These are phyloP conservation scores for Rousettus madagascariensis DNA, from an alignment of 2,797 vertebrate genomes.

Conservation along the genomic window DNA sequence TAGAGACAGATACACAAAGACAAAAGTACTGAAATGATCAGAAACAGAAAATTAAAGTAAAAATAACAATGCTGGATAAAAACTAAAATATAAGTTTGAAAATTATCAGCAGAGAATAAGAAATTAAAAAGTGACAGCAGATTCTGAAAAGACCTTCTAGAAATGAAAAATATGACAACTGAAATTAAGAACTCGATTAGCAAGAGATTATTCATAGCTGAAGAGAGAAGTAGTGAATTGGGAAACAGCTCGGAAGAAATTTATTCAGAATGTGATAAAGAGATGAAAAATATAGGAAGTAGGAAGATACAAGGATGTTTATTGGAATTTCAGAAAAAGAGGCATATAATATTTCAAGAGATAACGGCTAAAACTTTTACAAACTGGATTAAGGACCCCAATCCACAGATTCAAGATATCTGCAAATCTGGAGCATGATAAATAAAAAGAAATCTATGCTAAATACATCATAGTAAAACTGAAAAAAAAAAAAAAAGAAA, in stretches of 20 bases:
- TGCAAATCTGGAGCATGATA: not conserved
- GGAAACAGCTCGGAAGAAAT: not conserved
- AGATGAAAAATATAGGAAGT: not conserved
- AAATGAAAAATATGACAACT: not conserved
- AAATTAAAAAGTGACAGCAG: not conserved
- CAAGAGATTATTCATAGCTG: not conserved
- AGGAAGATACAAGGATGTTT: not conserved
- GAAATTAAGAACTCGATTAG: slow-evolving; percentile 1
- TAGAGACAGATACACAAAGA: not conserved
- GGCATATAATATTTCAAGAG: not conserved
- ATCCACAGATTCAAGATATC: slow-evolving; percentile 4
- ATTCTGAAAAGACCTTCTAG: not conserved
- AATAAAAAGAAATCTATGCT: slow-evolving; percentile 12
- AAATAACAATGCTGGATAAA: not conserved
- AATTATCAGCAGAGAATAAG: slow-evolving; percentile 6
- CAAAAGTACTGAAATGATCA: not conserved
- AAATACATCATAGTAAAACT: not conserved
- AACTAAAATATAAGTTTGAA: not conserved
- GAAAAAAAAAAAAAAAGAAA: not conserved
- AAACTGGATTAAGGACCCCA: not conserved
- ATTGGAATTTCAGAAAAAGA: not conserved
- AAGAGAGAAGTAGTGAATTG: not conserved
- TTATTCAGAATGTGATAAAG: not conserved
- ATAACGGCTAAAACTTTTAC: slow-evolving; percentile 11
- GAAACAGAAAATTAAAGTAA: not conserved